phyloP scores from a whole-genome alignment of 1,140 invertebrate genomes.

The Scaptomyza graminum region DNA sequence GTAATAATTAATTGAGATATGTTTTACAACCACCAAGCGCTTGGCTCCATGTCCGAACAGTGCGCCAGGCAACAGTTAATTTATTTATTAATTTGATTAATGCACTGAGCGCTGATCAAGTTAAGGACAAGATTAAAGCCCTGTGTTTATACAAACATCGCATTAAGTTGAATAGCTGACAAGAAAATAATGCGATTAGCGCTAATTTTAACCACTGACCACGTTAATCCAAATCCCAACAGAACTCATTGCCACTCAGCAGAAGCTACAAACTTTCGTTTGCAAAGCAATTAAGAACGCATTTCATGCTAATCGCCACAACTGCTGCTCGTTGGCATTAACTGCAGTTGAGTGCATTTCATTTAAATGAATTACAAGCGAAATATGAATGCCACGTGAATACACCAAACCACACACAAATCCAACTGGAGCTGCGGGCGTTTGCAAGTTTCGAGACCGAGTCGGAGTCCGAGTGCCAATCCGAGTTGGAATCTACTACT shows the following conservation, averaged over 20 bases:
- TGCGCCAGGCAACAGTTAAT: slow-evolving; percentile 53
- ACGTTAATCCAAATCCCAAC: slow-evolving; percentile 45
- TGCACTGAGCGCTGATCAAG: slow-evolving; percentile 64
- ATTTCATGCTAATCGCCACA: slow-evolving; percentile 64
- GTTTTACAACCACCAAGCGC: slow-evolving; percentile 40
- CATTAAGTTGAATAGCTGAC: slow-evolving; percentile 55
- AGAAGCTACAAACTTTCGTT: slow-evolving; percentile 34
- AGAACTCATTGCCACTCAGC: slow-evolving; percentile 34
- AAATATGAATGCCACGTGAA: slow-evolving; percentile 62
- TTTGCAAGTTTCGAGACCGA: slow-evolving; percentile 3
- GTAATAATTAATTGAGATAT: slow-evolving; percentile 78
- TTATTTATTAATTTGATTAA: slow-evolving; percentile 81
- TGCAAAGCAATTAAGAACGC: slow-evolving; percentile 67
- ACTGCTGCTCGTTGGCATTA: slow-evolving; percentile 47
- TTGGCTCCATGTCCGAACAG: slow-evolving; percentile 17
- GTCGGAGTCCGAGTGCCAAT: slow-evolving; percentile 10
- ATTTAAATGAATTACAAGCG: slow-evolving; percentile 79
- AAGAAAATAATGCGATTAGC: slow-evolving; percentile 52
- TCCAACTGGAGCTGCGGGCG: background rate
- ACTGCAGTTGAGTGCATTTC: slow-evolving; percentile 76
- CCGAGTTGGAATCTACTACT: background rate
- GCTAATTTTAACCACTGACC: slow-evolving; percentile 62
- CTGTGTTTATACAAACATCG: slow-evolving; percentile 13
- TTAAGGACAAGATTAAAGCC: slow-evolving; percentile 2
- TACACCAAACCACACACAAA: background rate